phyloP scores from a whole-genome alignment of 1,140 invertebrate genomes.

The Ganaspis sp. region DNA sequence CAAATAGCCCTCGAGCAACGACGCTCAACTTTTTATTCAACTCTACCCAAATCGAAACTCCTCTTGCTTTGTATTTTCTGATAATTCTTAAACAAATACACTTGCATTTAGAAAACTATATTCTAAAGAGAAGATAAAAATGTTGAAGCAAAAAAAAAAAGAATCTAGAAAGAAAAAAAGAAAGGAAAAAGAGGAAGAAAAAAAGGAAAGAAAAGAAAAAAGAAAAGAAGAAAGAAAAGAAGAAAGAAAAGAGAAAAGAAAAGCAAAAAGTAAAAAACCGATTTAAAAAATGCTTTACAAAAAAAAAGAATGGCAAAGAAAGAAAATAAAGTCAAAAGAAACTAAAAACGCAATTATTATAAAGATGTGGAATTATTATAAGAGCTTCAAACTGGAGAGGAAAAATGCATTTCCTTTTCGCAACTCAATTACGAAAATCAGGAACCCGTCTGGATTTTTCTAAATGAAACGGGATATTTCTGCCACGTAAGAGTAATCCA shows the following conservation, averaged over 20 bases:
- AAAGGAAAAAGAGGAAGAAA: no score
- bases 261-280: no score
- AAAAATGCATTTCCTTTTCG: neutral
- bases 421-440: conserved; percentile 19
- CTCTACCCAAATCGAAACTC: conserved; percentile 44
- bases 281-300: no score
- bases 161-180: no score
- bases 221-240: no score
- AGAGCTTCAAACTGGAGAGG: neutral
- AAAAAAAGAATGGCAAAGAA: no score
- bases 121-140: neutral
- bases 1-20: conserved; percentile 66
- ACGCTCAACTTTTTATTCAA: conserved; percentile 69
- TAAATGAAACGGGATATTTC: conserved; percentile 34
- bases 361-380: neutral
- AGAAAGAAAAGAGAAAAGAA: no score
- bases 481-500: conserved; percentile 45
- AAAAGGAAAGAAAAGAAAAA: no score
- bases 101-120: neutral
- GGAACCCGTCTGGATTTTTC: conserved; percentile 25
- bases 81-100: conserved; percentile 2
- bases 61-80: conserved; percentile 20
- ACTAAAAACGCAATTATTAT: neutral
- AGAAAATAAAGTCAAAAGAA: no score
- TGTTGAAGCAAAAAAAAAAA: no score